Conservation (phyloP, 2,113 vertebrate species). For the Cynoglossus semilaevis region DNA sequence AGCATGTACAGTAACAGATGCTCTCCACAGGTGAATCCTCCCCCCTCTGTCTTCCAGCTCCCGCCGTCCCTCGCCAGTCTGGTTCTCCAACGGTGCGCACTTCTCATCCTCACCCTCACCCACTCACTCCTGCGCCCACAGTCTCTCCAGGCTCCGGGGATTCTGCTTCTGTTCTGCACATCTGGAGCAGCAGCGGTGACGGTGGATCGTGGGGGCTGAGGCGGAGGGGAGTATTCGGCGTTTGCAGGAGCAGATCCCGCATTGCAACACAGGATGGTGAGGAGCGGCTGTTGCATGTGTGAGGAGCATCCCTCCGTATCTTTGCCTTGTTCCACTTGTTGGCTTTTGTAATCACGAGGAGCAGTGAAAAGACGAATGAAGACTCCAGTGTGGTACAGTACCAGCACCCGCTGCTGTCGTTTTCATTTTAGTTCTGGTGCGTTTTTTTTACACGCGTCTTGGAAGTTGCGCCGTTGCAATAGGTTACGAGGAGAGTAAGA, state of each 20-base stretch:
- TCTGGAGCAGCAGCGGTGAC: slow-evolving; percentile 30
- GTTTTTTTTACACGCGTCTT: slow-evolving; percentile 18
- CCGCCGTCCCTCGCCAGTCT: neutral
- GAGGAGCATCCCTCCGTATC: slow-evolving; percentile 25
- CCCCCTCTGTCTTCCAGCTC: neutral
- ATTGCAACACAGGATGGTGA: slow-evolving; percentile 67
- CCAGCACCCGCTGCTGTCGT: neutral
- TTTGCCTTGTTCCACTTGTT: neutral
- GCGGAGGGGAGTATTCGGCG: neutral
- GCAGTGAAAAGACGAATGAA: neutral
- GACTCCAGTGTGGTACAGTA: neutral
- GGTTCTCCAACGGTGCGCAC: slow-evolving; percentile 9
- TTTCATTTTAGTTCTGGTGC: neutral
- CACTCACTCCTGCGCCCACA: slow-evolving; percentile 7
- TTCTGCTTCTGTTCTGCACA: slow-evolving; percentile 31
- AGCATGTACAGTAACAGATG: neutral
- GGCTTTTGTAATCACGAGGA: neutral
- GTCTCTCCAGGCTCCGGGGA: slow-evolving; percentile 1
- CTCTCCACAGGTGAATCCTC: slow-evolving; percentile 31
- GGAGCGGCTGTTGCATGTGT: slow-evolving; percentile 48
- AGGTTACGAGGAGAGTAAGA: slow-evolving; percentile 18
- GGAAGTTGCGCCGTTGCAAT: slow-evolving; percentile 45
- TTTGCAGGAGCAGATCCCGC: slow-evolving; percentile 53
- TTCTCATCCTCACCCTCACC: neutral
- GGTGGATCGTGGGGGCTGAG: neutral